Conservation (phyloP, 2,113 vertebrate genomes). For the Scortum barcoo region DNA sequence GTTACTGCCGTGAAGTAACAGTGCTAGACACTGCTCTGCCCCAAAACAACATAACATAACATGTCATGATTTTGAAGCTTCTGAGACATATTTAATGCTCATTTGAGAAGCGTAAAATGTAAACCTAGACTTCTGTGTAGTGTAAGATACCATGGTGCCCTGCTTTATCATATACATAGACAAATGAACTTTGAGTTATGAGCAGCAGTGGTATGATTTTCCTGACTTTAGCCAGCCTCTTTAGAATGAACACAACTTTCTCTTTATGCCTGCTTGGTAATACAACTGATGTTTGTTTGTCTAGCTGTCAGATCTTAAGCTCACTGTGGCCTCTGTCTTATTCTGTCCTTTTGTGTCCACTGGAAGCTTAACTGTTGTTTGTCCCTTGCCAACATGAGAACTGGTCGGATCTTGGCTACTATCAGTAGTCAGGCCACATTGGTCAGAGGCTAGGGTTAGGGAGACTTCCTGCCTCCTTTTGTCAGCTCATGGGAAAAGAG, state of each 20-base stretch:
- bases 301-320: constrained; percentile 18
- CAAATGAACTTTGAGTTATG: background rate
- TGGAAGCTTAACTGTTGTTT: constrained; percentile 40
- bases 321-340: constrained; percentile 36
- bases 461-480: constrained; percentile 73
- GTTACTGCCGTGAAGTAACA: background rate
- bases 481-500: constrained; percentile 74
- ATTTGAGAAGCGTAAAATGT: background rate
- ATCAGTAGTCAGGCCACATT: constrained; percentile 60
- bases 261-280: background rate
- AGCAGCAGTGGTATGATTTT: background rate
- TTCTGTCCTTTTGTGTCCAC: constrained; percentile 42
- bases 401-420: constrained; percentile 50
- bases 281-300: constrained; percentile 28
- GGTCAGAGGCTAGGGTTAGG: constrained; percentile 58
- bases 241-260: background rate
- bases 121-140: background rate
- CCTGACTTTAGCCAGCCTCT: background rate
- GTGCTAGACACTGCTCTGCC: background rate
- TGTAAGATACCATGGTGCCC: background rate
- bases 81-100: background rate
- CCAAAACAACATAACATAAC: background rate
- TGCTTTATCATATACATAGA: constrained; percentile 3
- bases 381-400: constrained; percentile 50
- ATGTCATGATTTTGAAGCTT: background rate